These are phyloP conservation scores for Ramphastos sulfuratus DNA, from an alignment of 2,113 vertebrate genomes.

Conservation along the genomic window DNA sequence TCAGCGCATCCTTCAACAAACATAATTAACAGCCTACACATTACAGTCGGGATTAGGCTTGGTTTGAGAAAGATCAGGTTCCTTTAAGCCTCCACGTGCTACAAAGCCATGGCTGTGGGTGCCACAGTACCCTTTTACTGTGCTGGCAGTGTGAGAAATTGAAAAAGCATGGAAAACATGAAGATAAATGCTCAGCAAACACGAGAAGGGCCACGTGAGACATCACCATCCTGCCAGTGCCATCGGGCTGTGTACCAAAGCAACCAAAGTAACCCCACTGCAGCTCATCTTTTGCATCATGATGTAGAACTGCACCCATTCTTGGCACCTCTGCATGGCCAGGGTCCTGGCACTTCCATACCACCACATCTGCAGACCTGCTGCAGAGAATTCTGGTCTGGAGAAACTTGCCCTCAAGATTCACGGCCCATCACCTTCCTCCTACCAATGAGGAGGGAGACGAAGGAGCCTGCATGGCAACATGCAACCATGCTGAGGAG, in stretches of 20 bases:
- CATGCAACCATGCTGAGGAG: background rate
- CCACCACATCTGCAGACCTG: background rate
- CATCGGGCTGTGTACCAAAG: constrained; percentile 13
- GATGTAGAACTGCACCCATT: background rate
- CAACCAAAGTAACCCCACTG: background rate
- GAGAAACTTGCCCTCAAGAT: background rate
- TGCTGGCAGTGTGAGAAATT: constrained; percentile 26
- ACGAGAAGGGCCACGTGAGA: constrained; percentile 50
- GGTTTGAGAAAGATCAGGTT: constrained; percentile 65
- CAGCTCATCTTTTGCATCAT: background rate
- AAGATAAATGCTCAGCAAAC: constrained; percentile 70
- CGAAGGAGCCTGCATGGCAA: rapidly evolving
- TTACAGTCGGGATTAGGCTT: constrained; percentile 23
- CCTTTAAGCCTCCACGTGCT: constrained; percentile 57
- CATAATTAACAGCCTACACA: constrained; percentile 50
- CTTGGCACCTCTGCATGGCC: background rate
- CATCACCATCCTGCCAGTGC: constrained; percentile 18
- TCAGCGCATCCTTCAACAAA: constrained; percentile 4
- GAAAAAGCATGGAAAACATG: background rate
- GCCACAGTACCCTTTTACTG: constrained; percentile 60
- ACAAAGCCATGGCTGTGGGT: constrained; percentile 38
- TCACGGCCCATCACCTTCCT: background rate
- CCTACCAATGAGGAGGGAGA: background rate
- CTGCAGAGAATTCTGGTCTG: rapidly evolving
- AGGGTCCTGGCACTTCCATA: background rate